A percentile compares a stretch with the other conserved stretches of the same genome.
Conservation (phyloP, 2,113 vertebrate genomes). For the Petroica traversi region DNA sequence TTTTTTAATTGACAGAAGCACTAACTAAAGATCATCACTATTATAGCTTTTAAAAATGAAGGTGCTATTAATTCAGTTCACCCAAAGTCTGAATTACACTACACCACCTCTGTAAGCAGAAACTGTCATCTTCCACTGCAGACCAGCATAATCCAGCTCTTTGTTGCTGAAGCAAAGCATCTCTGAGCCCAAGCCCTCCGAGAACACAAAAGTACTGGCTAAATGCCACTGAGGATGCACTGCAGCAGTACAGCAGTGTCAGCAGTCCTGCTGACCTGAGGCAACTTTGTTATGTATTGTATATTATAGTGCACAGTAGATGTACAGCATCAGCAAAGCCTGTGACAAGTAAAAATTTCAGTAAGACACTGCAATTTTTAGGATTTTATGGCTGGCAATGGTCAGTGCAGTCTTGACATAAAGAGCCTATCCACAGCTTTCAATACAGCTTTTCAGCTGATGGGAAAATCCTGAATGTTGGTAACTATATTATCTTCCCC, state of each 20-base stretch:
- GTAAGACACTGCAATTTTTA: neutral
- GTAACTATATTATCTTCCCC: neutral
- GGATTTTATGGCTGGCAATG: neutral
- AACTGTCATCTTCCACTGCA: neutral
- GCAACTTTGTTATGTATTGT: neutral
- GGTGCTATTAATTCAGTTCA: neutral
- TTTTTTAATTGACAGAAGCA: neutral
- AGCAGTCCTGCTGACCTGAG: slow-evolving; percentile 11
- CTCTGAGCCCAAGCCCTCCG: neutral
- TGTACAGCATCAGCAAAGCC: neutral
- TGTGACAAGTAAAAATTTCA: neutral
- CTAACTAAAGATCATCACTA: neutral
- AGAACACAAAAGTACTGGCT: neutral
- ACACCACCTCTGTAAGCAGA: neutral
- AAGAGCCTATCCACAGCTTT: neutral
- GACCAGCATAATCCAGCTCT: neutral
- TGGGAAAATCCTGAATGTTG: neutral
- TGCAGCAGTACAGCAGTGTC: neutral
- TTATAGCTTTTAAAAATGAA: neutral
- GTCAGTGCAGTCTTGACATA: neutral
- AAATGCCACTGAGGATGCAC: neutral
- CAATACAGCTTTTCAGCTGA: neutral
- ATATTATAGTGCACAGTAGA: neutral
- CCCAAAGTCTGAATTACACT: neutral
- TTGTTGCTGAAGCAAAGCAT: neutral